Percentiles rank a stretch among this genome's conserved stretches.
These are phyloP conservation scores for Charanyca ferruginea DNA, from an alignment of 2,888 invertebrate species.

Conservation along the genomic window DNA sequence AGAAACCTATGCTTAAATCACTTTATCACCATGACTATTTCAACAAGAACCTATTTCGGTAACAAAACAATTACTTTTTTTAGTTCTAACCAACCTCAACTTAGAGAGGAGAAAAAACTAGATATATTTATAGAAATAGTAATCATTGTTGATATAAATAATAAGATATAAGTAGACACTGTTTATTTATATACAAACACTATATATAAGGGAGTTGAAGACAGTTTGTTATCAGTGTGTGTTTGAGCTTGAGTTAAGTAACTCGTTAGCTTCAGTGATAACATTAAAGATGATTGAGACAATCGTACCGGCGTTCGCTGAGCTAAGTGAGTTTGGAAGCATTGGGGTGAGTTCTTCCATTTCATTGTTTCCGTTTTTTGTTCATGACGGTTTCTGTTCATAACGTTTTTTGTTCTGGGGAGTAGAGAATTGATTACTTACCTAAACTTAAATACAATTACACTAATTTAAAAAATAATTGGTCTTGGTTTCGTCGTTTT, in stretches of 20 bases:
- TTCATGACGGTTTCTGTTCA: no score
- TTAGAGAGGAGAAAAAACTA: constrained; percentile 33
- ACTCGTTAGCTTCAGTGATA: constrained; percentile 45
- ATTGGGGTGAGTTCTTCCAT: constrained; percentile 56
- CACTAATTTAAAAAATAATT: no score
- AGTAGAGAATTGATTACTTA: neutral
- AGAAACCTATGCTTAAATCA: neutral
- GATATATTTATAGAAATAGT: constrained; percentile 37
- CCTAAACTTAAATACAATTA: no score
- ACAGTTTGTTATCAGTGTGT: constrained; percentile 58
- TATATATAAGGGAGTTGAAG: constrained; percentile 52
- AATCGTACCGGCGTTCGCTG: constrained; percentile 55
- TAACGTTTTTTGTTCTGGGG: neutral
- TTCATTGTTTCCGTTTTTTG: neutral
- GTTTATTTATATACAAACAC: constrained; percentile 51
- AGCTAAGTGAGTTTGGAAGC: constrained; percentile 61
- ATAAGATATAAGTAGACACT: constrained; percentile 17
- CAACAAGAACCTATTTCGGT: constrained; percentile 39
- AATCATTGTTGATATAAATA: constrained; percentile 32
- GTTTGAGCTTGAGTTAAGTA: constrained; percentile 43
- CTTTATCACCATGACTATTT: constrained; percentile 6
- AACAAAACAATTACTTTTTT: constrained; percentile 48
- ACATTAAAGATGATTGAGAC: constrained; percentile 58
- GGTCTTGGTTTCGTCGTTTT: no score
- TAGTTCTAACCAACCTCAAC: constrained; percentile 15